Evolutionary conservation across 1,140 invertebrate species (phyloP), one percentile per base, ranked within the genome.

Genomic region (Zaprionus camerounensis): DNA sequence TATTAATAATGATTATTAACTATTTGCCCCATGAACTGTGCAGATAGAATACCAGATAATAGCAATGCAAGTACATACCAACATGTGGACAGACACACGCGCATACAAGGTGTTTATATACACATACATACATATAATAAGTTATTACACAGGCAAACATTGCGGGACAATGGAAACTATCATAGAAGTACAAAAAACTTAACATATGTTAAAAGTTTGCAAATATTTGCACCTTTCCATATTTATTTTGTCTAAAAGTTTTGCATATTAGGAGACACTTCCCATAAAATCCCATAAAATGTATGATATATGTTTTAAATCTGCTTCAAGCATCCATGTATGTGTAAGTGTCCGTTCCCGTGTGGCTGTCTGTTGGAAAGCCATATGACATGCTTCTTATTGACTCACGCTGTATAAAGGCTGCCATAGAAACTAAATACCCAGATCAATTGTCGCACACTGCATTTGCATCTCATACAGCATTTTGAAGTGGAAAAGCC

Each of bases 1-100:
- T 69, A 80, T 80, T 83, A 84, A 84, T 83, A 83, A 83, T 77
- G 65, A 71, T 84, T 84, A 83, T 84, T 84, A 77, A 80, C 68
- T 80, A 80, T 82, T 71, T 79, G 71, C 49, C 15, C 44, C 20
- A 15, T 12, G 17, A 66, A 49, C 22, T 15, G 41, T 38, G 64
- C 56, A 71, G 49, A 63, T 56, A 63, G 11, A 22, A 53, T 58
- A 38, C n/a, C 17, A 58, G 51, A 69, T 67, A 82, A 73, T 61
- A 44, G 53, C 38, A 22, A 22, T 34, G 34, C 36, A 71, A 17
- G 6, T 62, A 46, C 70, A 49, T 56, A 63, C 28, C 34, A 38
- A 36, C 36, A 11, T 12, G 20, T 28, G 31, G 49, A 66, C 53
- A 38, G 26, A 51, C 41, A 51, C 34, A 9, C 7, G 20, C 36